Evolutionary conservation across 2,113 vertebrate genomes (phyloP).

Genomic region (Mesocricetus auratus): DNA sequence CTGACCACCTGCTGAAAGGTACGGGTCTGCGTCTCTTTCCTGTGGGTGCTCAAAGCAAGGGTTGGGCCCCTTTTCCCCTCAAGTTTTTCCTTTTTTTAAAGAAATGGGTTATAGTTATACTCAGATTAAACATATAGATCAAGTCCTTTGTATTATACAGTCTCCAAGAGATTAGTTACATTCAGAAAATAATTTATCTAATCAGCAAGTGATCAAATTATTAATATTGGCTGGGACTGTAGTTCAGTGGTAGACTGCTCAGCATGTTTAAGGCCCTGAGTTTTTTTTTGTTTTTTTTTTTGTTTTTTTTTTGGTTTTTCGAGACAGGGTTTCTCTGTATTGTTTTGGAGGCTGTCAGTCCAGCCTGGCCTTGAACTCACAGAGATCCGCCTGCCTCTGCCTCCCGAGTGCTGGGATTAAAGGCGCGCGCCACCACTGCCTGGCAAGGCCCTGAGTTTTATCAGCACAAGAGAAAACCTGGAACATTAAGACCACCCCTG

Average conservation of each 20-base stretch:
- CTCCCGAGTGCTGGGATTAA: too few relatives aligned
- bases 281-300: too few relatives aligned
- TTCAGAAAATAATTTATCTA: conserved; percentile 32
- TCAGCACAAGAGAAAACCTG: background rate
- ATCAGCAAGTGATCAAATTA: background rate
- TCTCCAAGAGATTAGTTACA: background rate
- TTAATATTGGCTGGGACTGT: background rate
- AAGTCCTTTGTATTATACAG: background rate
- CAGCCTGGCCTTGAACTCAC: too few relatives aligned
- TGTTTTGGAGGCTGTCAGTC: too few relatives aligned
- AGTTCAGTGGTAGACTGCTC: background rate
- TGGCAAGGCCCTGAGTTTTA: background rate
- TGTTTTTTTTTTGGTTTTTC: too few relatives aligned
- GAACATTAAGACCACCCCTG: background rate
- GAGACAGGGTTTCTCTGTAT: too few relatives aligned
- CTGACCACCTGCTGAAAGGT: conserved; percentile 98
- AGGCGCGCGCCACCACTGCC: too few relatives aligned
- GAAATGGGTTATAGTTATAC: background rate
- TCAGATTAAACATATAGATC: background rate
- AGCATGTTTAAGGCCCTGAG: background rate
- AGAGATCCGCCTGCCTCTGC: too few relatives aligned
- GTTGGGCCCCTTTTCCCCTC: background rate
- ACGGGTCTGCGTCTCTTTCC: conserved; percentile 12
- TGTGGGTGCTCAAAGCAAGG: background rate
- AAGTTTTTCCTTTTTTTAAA: background rate